Conservation (phyloP, 2,113 vertebrate genomes). For the Kryptolebias marmoratus region DNA sequence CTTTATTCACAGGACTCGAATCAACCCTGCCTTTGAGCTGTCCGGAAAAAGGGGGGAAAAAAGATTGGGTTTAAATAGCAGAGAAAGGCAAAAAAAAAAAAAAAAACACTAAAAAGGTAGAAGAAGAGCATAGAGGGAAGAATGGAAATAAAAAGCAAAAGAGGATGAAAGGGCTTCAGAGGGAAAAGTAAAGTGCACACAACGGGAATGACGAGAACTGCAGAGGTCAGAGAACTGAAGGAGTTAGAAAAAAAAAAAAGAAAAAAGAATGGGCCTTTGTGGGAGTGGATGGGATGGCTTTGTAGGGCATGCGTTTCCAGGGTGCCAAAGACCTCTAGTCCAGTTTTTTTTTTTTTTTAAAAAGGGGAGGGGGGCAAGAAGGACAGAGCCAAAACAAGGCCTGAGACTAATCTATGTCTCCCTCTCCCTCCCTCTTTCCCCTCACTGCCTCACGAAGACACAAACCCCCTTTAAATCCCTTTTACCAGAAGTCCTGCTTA, state of each 20-base stretch:
- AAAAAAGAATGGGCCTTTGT: slow-evolving; percentile 46
- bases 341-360: slow-evolving; percentile 22
- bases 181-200: background rate
- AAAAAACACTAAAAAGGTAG: background rate
- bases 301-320: slow-evolving; percentile 66
- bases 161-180: slow-evolving; percentile 13
- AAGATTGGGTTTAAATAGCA: background rate
- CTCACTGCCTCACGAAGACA: slow-evolving; percentile 49
- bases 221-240: slow-evolving; percentile 33
- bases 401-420: slow-evolving; percentile 56
- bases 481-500: slow-evolving; percentile 73
- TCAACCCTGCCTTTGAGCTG: slow-evolving; percentile 25
- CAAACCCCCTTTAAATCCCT: slow-evolving; percentile 65
- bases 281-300: slow-evolving; percentile 58
- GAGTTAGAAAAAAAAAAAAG: slow-evolving; percentile 17
- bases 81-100: slow-evolving; percentile 24
- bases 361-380: slow-evolving; percentile 26
- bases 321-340: slow-evolving; percentile 48
- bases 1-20: slow-evolving; percentile 47
- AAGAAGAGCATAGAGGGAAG: slow-evolving; percentile 5
- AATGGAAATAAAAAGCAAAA: background rate
- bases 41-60: background rate
- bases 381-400: slow-evolving; percentile 48
- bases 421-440: slow-evolving; percentile 28
- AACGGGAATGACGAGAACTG: slow-evolving; percentile 22